Evolutionary conservation across 2,113 vertebrate genomes (phyloP).

Genomic region (Cynocephalus volans): DNA sequence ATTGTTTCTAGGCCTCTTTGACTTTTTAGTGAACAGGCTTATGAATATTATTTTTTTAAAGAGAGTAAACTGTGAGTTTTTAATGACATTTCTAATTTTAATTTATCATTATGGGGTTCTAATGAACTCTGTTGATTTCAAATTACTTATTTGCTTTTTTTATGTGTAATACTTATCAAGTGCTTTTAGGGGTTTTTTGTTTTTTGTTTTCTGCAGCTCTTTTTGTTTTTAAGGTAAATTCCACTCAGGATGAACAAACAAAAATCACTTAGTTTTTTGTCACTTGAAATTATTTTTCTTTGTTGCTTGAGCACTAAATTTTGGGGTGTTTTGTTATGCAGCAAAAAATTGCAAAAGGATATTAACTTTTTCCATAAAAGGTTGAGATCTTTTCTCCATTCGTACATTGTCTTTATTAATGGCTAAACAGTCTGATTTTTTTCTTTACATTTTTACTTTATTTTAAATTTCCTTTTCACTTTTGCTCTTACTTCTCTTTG

Average conservation of each 20-base stretch:
- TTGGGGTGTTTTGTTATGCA: background rate
- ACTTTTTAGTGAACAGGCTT: constrained; percentile 4
- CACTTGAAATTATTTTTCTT: background rate
- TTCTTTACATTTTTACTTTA: background rate
- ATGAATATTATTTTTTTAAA: background rate
- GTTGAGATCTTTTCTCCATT: background rate
- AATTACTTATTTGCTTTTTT: background rate
- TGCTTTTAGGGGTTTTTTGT: no score
- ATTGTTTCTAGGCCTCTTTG: background rate
- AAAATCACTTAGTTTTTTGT: constrained; percentile 2
- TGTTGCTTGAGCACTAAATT: background rate
- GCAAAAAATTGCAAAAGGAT: background rate
- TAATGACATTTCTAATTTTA: constrained; percentile 1
- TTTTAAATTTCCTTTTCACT: background rate
- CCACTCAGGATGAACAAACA: background rate
- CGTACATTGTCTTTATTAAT: background rate
- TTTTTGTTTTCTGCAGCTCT: background rate
- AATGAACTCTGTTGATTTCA: constrained; percentile 26
- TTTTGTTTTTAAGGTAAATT: background rate
- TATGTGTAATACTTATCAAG: background rate
- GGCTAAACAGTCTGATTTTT: background rate
- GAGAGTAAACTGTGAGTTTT: background rate
- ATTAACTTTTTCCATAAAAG: background rate
- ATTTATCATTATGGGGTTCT: background rate
- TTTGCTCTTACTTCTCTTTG: background rate